These are phyloP conservation scores for Piprites chloris DNA, from an alignment of 2,113 vertebrate genomes.

Conservation along the genomic window DNA sequence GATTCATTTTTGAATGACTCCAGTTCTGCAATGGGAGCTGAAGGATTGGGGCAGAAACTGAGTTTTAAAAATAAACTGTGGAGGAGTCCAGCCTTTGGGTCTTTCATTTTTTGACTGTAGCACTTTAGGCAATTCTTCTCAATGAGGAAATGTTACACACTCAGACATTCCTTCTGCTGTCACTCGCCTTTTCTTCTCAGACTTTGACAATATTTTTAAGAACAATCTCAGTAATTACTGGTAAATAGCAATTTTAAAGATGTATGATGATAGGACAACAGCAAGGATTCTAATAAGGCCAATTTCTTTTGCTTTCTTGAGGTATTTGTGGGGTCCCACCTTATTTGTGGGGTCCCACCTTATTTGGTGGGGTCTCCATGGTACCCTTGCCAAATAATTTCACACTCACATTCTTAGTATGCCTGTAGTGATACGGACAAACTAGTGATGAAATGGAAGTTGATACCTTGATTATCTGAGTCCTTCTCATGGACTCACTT, in stretches of 20 bases:
- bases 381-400: neutral
- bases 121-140: neutral
- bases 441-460: neutral
- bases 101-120: neutral
- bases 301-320: neutral
- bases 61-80: neutral
- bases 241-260: neutral
- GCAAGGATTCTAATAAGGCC: neutral
- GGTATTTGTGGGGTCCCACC: neutral
- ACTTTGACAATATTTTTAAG: neutral
- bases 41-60: neutral
- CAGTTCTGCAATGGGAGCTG: neutral
- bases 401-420: neutral
- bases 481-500: neutral
- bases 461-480: neutral
- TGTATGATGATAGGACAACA: neutral
- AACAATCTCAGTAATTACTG: neutral
- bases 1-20: neutral
- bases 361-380: neutral
- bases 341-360: neutral
- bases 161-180: neutral
- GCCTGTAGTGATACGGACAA: neutral
- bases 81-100: neutral
- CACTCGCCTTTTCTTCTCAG: neutral
- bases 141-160: neutral